phyloP scores from a whole-genome alignment of 2,888 invertebrate species.

The Cephalotes varians region DNA sequence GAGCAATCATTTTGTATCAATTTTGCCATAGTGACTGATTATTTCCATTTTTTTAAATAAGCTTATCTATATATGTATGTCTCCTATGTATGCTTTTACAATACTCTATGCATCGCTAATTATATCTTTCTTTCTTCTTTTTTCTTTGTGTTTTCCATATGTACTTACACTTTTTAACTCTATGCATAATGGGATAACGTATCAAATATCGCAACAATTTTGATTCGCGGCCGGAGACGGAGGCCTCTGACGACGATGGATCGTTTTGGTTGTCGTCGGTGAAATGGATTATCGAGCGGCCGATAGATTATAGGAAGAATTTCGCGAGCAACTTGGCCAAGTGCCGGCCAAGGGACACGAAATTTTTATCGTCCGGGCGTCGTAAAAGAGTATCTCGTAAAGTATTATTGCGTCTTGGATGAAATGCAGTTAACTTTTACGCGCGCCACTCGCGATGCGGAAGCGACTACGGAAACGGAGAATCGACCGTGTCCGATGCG shows the following conservation, averaged over 20 bases:
- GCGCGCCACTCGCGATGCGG: neutral
- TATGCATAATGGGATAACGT: slow-evolving; percentile 3
- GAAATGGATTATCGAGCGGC: slow-evolving; percentile 39
- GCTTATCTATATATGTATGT: too few species aligned
- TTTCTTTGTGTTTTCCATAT: neutral
- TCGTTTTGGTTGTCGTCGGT: slow-evolving; percentile 35
- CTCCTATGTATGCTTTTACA: neutral
- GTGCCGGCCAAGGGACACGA: slow-evolving; percentile 11
- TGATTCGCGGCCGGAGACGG: slow-evolving; percentile 22
- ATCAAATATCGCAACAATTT: slow-evolving; percentile 36
- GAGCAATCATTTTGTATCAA: neutral
- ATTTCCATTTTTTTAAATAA: slow-evolving; percentile 16
- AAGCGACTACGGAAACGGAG: slow-evolving; percentile 15
- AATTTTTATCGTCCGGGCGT: slow-evolving; percentile 36
- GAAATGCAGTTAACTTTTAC: slow-evolving; percentile 51
- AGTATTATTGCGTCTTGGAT: slow-evolving; percentile 45
- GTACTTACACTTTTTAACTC: neutral
- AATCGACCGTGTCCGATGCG: slow-evolving; percentile 21
- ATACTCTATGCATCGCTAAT: neutral
- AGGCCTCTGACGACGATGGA: slow-evolving; percentile 41
- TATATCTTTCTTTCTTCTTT: neutral
- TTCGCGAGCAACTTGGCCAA: slow-evolving; percentile 24
- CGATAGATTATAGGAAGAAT: slow-evolving; percentile 43
- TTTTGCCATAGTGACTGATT: neutral
- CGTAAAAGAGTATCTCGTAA: slow-evolving; percentile 38